Base-by-base conservation (phyloP, 1,140 invertebrate species). In the Goniozus legneri region DNA sequence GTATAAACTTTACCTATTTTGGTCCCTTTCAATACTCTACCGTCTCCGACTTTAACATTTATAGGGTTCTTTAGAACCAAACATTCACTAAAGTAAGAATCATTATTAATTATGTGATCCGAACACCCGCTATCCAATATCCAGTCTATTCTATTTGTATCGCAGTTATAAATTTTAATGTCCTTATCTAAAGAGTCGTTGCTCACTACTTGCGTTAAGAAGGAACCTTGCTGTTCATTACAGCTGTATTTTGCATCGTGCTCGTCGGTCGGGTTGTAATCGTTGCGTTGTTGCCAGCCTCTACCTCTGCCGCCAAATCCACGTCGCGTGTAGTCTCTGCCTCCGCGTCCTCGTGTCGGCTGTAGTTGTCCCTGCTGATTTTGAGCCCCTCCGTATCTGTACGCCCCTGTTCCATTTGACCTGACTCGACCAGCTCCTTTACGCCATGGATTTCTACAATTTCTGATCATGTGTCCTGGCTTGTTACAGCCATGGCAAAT, bases 1-100 rank as follows among this genome's bases (percentile, higher is more conserved):
- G 47, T 48, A 15, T 16, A n/a, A 27, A 59, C 30, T 42, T 49
- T 47, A 14, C 56, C 56, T 22, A 53, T 33, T 53, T 56, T 59
- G 3, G 53, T 55, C 2, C 35, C 50, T 39, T 55, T 56, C 27
- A 55, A 50, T n/a, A 42, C 45, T 48, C 53, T 39, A 39, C 56
- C 47, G 37, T 59, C 56, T n/a, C 40, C 56, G 6, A 59, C 44
- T 59, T 56, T 59, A 15, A 56, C 53, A 10, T 59, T 53, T 22
- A 55, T 47, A 8, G 44, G 53, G 6, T 47, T 41, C 37, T 52
- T 46, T 18, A 58, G 46, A 21, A 31, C 31, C 35, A 58, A 22
- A 30, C 2, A 49, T 39, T 51, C 44, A 8, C 16, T 21, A 49
- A 47, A 58, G 31, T 46, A 40, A 3, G 22, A 31, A 46, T 52